Conservation (phyloP, 2,888 invertebrate genomes). For the Chloromyia formosa region DNA sequence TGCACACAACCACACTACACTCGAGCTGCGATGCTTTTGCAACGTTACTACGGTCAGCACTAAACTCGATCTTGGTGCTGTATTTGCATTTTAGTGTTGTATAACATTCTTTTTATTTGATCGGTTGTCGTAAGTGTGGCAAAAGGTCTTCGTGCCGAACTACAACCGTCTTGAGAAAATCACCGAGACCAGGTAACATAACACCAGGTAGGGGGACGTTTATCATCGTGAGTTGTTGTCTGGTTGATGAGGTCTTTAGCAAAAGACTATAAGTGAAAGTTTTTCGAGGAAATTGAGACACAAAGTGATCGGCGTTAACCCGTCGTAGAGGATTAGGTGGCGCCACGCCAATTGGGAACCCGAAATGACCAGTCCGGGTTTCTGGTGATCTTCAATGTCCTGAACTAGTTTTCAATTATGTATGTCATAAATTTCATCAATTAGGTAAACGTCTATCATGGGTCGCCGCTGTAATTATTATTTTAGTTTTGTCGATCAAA, state of each 20-base stretch:
- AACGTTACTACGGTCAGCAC: conserved; percentile 27
- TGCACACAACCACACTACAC: not conserved
- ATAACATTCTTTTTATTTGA: conserved; percentile 32
- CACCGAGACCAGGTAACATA: not conserved
- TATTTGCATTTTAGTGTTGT: conserved; percentile 39
- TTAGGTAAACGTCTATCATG: too few species aligned
- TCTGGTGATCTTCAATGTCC: too few species aligned
- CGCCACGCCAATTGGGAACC: too few species aligned
- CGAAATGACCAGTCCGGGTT: too few species aligned
- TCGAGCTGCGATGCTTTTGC: conserved; percentile 27
- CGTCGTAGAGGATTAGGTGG: not conserved
- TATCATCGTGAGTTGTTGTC: not conserved
- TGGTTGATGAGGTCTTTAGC: not conserved
- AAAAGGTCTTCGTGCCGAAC: conserved; percentile 5
- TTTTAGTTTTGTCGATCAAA: too few species aligned
- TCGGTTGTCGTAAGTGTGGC: conserved; percentile 3
- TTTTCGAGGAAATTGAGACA: conserved; percentile 27
- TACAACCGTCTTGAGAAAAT: not conserved
- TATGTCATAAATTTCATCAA: too few species aligned
- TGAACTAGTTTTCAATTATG: too few species aligned
- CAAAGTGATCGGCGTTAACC: not conserved
- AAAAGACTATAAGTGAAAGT: conserved; percentile 31
- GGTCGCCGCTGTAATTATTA: too few species aligned
- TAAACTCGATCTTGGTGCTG: not conserved
- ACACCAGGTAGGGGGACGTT: conserved; percentile 30